Evolutionary conservation across 2,888 invertebrate genomes (phyloP).

Genomic region (Rhingia rostrata): DNA sequence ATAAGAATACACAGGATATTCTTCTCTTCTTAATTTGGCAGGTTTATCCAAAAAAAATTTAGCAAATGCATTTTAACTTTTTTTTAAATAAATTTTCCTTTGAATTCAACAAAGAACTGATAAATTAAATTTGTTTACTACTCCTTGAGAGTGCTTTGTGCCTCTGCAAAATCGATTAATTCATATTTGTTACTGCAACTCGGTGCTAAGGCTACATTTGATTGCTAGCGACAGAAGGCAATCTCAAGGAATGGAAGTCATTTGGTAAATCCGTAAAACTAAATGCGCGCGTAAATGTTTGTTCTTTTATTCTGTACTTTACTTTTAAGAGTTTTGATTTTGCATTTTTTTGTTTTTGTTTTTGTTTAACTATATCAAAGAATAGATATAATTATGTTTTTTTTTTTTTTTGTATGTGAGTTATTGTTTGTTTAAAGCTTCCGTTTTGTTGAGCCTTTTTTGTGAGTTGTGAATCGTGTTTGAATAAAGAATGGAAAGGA

Average conservation of each 20-base stretch:
- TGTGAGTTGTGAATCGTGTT: conserved; percentile 45
- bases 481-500: conserved; percentile 2
- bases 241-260: not conserved
- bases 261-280: conserved; percentile 21
- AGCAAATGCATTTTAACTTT: conserved; percentile 38
- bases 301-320: conserved; percentile 74
- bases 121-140: not conserved
- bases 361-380: conserved; percentile 50
- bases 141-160: conserved; percentile 22
- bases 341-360: conserved; percentile 42
- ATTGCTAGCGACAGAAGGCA: conserved; percentile 37
- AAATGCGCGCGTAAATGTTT: conserved; percentile 22
- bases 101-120: conserved; percentile 12
- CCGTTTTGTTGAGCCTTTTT: conserved; percentile 37
- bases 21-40: conserved; percentile 36
- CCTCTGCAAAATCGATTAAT: conserved; percentile 44
- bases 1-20: not conserved
- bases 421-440: conserved; percentile 71
- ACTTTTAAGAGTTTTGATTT: conserved; percentile 53
- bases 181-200: conserved; percentile 49
- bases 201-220: conserved; percentile 64
- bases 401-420: conserved; percentile 25
- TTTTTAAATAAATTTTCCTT: not conserved
- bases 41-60: conserved; percentile 3
- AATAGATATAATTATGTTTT: conserved; percentile 57